These are phyloP conservation scores for Alfaro cultratus DNA, from an alignment of 2,797 vertebrate genomes.

Conservation along the genomic window DNA sequence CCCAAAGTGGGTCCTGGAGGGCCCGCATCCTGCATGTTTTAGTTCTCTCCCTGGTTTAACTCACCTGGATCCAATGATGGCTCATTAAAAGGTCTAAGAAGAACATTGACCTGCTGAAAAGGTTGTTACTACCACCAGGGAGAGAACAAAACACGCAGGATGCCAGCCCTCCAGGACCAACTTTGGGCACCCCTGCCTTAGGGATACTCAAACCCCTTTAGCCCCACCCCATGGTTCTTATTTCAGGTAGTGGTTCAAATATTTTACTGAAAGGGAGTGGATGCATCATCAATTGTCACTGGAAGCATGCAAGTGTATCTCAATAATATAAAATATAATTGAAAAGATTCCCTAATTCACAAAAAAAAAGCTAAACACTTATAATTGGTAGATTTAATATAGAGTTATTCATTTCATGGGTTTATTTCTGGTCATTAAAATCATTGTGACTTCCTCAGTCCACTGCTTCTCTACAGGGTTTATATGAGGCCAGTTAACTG, in stretches of 20 bases:
- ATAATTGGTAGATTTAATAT: background rate
- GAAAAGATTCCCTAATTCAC: background rate
- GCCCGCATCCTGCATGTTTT: too few relatives aligned
- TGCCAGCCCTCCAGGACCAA: too few relatives aligned
- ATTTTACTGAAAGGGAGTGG: background rate
- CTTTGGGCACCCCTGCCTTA: too few relatives aligned
- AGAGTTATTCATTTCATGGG: background rate
- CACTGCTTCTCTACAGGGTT: background rate
- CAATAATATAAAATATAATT: background rate
- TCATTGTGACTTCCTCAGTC: background rate
- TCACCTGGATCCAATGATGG: too few relatives aligned
- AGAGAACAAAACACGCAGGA: too few relatives aligned
- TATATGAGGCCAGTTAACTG: background rate
- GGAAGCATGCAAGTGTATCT: background rate
- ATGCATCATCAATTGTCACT: background rate
- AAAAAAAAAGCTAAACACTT: background rate
- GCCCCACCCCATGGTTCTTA: background rate
- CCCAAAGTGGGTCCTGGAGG: too few relatives aligned
- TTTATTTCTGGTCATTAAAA: background rate
- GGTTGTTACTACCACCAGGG: too few relatives aligned
- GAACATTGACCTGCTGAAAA: too few relatives aligned
- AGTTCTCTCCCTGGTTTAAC: too few relatives aligned
- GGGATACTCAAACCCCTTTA: background rate
- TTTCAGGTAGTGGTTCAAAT: background rate
- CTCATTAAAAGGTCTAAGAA: too few relatives aligned